A percentile compares a stretch with the other conserved stretches of the same genome.
Evolutionary conservation across 2,113 vertebrate species (phyloP).

Genomic region (Ceyx cyanopectus): DNA sequence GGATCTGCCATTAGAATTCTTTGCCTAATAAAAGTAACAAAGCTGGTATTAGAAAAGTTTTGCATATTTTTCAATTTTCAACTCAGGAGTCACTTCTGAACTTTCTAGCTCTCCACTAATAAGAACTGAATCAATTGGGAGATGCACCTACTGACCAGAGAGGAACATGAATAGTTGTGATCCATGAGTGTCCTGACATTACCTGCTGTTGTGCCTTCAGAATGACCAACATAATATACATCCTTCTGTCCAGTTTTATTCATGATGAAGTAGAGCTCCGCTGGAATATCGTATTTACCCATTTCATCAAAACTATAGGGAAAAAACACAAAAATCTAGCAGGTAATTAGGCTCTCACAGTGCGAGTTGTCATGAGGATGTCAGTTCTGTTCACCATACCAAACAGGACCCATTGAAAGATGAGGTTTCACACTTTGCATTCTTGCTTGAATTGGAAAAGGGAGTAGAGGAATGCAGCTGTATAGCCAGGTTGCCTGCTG

Average conservation of each 20-base stretch:
- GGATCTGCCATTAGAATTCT: neutral
- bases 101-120: neutral
- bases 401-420: neutral
- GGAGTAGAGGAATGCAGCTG: neutral
- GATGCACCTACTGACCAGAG: neutral
- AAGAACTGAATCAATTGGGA: neutral
- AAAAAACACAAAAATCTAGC: constrained; percentile 51
- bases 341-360: neutral
- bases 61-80: neutral
- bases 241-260: constrained; percentile 85
- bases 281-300: constrained; percentile 89
- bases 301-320: constrained; percentile 87
- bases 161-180: neutral
- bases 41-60: neutral
- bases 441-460: neutral
- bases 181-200: neutral
- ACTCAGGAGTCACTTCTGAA: neutral
- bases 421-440: neutral
- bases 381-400: neutral
- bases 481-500: neutral
- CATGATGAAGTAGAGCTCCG: constrained; percentile 87
- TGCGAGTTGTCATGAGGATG: neutral
- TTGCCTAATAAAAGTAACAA: neutral
- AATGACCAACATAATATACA: constrained; percentile 89
- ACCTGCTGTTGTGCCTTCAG: constrained; percentile 91